These are phyloP conservation scores for Brachionichthys hirsutus DNA, from an alignment of 2,113 vertebrate species.

Conservation along the genomic window DNA sequence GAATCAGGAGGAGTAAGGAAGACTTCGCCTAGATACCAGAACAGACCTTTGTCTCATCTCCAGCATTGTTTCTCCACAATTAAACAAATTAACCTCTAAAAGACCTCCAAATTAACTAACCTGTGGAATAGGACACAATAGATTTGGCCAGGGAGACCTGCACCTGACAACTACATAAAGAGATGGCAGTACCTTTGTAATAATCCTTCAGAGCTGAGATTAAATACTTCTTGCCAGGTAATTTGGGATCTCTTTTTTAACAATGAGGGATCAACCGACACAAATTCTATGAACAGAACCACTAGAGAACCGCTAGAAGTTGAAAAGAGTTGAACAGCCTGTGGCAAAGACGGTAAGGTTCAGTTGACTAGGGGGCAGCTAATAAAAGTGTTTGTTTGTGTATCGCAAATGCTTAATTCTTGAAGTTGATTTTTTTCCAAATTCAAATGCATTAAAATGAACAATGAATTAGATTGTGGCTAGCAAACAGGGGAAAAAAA, in stretches of 20 bases:
- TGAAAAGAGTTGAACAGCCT: constrained; percentile 18
- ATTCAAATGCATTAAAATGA: neutral
- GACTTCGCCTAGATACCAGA: constrained; percentile 63
- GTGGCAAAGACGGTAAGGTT: no score
- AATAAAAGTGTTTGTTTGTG: neutral
- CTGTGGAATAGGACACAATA: constrained; percentile 27
- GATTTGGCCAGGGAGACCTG: constrained; percentile 10
- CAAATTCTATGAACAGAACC: constrained; percentile 10
- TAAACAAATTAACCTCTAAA: constrained; percentile 36
- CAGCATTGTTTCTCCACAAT: constrained; percentile 40
- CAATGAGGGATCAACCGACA: constrained; percentile 24
- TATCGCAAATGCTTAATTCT: neutral
- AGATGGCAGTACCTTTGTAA: neutral
- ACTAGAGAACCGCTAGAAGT: constrained; percentile 13
- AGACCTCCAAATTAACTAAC: constrained; percentile 11
- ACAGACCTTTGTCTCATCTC: constrained; percentile 56
- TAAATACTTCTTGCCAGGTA: neutral
- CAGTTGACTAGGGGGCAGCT: no score
- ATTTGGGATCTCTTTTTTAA: neutral
- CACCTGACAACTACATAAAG: constrained; percentile 1
- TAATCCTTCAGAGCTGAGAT: constrained; percentile 11
- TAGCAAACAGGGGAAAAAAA: neutral
- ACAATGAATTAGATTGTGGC: neutral
- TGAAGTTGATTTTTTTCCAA: neutral
- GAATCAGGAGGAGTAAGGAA: constrained; percentile 34